A percentile compares a stretch with the other conserved stretches of the same genome.
These are phyloP conservation scores for Zhengitettix transpicula DNA, from an alignment of 2,888 invertebrate genomes.

Conservation along the genomic window DNA sequence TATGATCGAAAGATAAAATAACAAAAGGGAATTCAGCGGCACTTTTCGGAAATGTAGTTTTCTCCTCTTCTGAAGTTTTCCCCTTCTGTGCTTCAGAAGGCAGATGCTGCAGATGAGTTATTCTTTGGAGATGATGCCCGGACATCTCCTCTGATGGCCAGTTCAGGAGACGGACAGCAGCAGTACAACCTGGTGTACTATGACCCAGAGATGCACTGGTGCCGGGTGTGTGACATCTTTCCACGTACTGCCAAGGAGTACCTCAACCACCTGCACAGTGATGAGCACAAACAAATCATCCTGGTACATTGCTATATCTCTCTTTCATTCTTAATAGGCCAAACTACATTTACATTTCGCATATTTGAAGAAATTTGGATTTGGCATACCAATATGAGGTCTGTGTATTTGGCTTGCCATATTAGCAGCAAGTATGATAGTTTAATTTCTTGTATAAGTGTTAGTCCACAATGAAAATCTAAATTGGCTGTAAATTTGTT, in stretches of 20 bases:
- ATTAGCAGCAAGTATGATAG: too few relatives aligned
- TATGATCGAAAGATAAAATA: too few relatives aligned
- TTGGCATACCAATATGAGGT: too few relatives aligned
- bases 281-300: slow-evolving; percentile 49
- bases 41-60: too few relatives aligned
- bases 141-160: too few relatives aligned
- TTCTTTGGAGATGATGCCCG: too few relatives aligned
- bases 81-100: too few relatives aligned
- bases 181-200: slow-evolving; percentile 58
- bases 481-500: background rate
- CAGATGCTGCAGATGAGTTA: too few relatives aligned
- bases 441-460: background rate
- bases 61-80: too few relatives aligned
- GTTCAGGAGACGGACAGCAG: slow-evolving; percentile 18
- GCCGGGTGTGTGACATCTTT: slow-evolving; percentile 69
- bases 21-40: too few relatives aligned
- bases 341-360: background rate
- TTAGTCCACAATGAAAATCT: background rate
- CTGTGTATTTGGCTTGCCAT: too few relatives aligned
- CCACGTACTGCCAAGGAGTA: slow-evolving; percentile 76
- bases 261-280: slow-evolving; percentile 64
- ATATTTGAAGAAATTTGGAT: background rate
- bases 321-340: background rate
- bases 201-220: slow-evolving; percentile 85
- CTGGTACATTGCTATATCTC: slow-evolving; percentile 15